Percentiles rank a stretch among this genome's conserved stretches.
Evolutionary conservation across 2,888 invertebrate species (phyloP).

Genomic region (Scotopteryx bipunctaria): DNA sequence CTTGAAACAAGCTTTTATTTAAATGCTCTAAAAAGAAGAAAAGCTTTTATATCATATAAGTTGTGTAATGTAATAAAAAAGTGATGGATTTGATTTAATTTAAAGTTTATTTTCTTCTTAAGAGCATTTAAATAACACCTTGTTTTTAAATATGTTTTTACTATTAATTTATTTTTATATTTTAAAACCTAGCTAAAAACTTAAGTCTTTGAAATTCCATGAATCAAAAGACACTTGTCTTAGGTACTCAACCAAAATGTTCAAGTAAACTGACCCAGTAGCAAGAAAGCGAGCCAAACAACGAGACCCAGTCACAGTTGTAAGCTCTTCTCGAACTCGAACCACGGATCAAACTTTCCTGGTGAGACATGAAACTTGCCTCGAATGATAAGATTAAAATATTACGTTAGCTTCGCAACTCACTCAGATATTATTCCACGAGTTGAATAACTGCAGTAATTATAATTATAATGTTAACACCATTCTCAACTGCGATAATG

Average conservation of each 20-base stretch:
- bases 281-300: conserved; percentile 29
- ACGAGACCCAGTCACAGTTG: conserved; percentile 57
- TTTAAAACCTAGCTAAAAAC: too few species aligned
- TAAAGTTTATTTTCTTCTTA: too few species aligned
- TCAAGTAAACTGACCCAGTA: conserved; percentile 19
- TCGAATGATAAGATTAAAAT: conserved; percentile 79
- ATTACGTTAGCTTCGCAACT: conserved; percentile 70
- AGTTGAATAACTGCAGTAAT: conserved; percentile 52
- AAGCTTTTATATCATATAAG: too few species aligned
- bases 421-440: conserved; percentile 56
- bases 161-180: too few species aligned
- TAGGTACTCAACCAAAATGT: conserved; percentile 22
- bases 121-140: too few species aligned
- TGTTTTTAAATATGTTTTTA: too few species aligned
- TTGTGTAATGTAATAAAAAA: too few species aligned
- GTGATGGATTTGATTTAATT: too few species aligned
- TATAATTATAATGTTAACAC: conserved; percentile 51
- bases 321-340: conserved; percentile 67
- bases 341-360: conserved; percentile 74
- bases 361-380: conserved; percentile 74
- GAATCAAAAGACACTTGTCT: too few species aligned
- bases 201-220: too few species aligned
- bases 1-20: too few species aligned
- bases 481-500: conserved; percentile 45
- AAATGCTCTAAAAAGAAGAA: too few species aligned